Base-by-base conservation (phyloP, 64 coral and sea anemone species). In the Orbicella faveolata region DNA sequence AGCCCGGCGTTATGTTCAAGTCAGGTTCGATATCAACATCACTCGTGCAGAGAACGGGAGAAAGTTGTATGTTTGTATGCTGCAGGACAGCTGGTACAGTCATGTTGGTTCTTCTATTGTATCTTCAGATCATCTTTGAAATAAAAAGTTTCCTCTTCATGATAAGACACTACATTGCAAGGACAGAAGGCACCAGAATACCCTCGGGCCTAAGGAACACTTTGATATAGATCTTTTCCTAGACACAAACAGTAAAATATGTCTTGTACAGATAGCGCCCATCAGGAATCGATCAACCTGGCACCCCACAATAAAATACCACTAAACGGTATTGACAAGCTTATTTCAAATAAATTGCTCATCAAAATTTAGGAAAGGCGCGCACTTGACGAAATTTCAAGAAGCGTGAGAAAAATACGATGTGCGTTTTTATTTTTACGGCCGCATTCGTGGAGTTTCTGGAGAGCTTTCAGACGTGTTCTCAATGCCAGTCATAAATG, bases 201-300 rank as follows among this genome's bases (percentile, higher is more conserved):
- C n/a, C 72, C 72, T 74, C 26, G 15, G 72, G 72, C 72, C 25
- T 30, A 34, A 15, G 33, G 12, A 34, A 74, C 33, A 30, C 10
- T 74, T 14, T 74, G 35, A 41, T 17, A 35, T 7, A 15, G 15
- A 59, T 59, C 75, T 44, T 76, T 14, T 35, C 7, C 30, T 21
- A 76, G 36, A 44, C 75, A 76, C 34, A 6, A 76, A 76, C 18
- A 76, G 75, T 39, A 35, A 76, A 76, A 76, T 75, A 75, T 75
- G 14, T 36, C 9, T 16, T 59, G 55, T 59, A 20, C 37, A 20
- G 36, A 44, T 76, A 76, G 37, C 34, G 35, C 75, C 37, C 16
- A 51, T 76, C 35, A 44, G 15, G 18, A 44, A 33, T 20, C 36
- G 15, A 76, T 41, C 36, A 76, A 17, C 9, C 7, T 16, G 55